Conservation (phyloP, 2,113 vertebrate genomes). For the Pandion haliaetus region DNA sequence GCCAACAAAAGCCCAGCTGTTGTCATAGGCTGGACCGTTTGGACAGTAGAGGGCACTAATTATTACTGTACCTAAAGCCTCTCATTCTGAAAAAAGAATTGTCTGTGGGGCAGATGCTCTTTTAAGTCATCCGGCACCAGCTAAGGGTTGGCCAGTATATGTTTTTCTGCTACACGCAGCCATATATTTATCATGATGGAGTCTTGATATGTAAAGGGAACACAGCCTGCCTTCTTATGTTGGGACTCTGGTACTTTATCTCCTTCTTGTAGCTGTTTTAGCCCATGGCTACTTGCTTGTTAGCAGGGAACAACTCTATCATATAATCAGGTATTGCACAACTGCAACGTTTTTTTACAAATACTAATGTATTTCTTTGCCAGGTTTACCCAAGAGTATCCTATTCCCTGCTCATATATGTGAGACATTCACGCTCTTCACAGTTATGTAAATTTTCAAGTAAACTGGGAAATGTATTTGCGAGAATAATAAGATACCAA, state of each 20-base stretch:
- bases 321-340: background rate
- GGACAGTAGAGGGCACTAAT: background rate
- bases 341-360: background rate
- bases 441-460: constrained; percentile 51
- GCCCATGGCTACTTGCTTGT: background rate
- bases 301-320: constrained; percentile 1
- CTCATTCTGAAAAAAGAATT: background rate
- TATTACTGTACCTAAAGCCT: background rate
- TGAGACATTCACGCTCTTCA: background rate
- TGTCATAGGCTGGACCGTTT: background rate
- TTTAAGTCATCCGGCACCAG: background rate
- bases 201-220: background rate
- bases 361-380: constrained; percentile 33
- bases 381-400: constrained; percentile 44
- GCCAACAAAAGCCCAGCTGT: background rate
- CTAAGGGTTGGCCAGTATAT: background rate
- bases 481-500: constrained; percentile 37
- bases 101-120: background rate
- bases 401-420: constrained; percentile 16
- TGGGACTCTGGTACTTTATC: background rate
- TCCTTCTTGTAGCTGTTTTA: background rate
- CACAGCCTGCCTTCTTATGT: background rate
- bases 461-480: constrained; percentile 45
- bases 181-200: background rate
- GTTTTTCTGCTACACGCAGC: background rate